Conservation (phyloP, 2,797 vertebrate species). For the Pipistrellus kuhlii region DNA sequence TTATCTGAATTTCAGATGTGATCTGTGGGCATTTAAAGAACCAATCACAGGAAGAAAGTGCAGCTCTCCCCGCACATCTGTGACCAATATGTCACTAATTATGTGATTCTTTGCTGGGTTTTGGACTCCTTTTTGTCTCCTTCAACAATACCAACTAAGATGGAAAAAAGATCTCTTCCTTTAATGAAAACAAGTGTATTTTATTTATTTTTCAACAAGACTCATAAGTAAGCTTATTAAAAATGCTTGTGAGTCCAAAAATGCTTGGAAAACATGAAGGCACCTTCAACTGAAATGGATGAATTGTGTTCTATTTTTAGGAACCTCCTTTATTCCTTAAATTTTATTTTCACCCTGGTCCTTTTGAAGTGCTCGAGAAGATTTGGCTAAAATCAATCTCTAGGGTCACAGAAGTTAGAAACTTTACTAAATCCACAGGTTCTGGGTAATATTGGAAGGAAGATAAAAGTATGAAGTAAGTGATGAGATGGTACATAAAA, state of each 20-base stretch:
- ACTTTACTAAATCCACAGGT: neutral
- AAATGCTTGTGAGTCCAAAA: slow-evolving; percentile 64
- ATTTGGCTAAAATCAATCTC: slow-evolving; percentile 4
- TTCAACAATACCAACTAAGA: slow-evolving; percentile 73
- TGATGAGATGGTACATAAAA: neutral
- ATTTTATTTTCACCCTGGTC: slow-evolving; percentile 50
- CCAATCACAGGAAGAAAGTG: slow-evolving; percentile 59
- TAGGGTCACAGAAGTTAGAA: neutral
- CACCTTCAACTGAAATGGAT: slow-evolving; percentile 59
- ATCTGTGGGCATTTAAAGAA: slow-evolving; percentile 75
- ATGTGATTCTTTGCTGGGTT: slow-evolving; percentile 59
- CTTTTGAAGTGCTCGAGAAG: neutral
- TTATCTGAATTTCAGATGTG: slow-evolving; percentile 63
- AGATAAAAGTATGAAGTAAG: slow-evolving; percentile 1
- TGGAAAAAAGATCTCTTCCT: slow-evolving; percentile 75
- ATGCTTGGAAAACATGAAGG: slow-evolving; percentile 68
- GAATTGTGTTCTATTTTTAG: slow-evolving; percentile 65
- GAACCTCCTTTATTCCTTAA: slow-evolving; percentile 49
- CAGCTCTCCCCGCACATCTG: slow-evolving; percentile 74
- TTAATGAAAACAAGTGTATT: slow-evolving; percentile 78
- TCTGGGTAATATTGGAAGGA: slow-evolving; percentile 12
- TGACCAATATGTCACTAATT: slow-evolving; percentile 74
- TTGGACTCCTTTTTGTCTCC: slow-evolving; percentile 70
- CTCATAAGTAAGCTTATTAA: slow-evolving; percentile 69
- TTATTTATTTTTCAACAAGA: slow-evolving; percentile 75